A percentile compares a stretch with the other conserved stretches of the same genome.
phyloP scores from a whole-genome alignment of 2,113 vertebrate species.

The Pygoscelis adeliae region DNA sequence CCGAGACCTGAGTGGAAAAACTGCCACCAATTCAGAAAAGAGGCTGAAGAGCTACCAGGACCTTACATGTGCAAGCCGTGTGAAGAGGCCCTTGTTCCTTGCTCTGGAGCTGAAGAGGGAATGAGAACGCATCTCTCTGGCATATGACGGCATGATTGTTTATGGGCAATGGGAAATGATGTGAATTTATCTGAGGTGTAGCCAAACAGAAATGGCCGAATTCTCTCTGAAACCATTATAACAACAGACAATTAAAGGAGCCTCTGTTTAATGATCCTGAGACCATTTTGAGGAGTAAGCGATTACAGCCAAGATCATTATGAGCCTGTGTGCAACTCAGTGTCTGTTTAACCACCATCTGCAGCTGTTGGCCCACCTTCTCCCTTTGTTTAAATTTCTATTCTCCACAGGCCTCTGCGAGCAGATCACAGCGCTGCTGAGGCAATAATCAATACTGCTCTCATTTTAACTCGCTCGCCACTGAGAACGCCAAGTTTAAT shows the following conservation, averaged over 20 bases:
- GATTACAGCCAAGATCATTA: not conserved
- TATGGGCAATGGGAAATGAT: not conserved
- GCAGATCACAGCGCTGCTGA: not conserved
- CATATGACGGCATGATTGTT: rapidly evolving
- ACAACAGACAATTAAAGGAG: not conserved
- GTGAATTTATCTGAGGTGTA: not conserved
- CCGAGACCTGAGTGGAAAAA: not conserved
- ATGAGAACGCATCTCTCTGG: not conserved
- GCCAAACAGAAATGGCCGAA: not conserved
- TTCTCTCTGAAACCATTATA: not conserved
- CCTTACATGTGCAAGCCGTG: not conserved
- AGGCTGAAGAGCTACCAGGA: not conserved
- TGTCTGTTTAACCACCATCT: not conserved
- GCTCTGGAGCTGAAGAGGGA: not conserved
- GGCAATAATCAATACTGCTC: slow-evolving; percentile 8
- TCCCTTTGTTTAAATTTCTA: slow-evolving; percentile 9
- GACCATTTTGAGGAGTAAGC: not conserved
- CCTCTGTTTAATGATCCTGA: not conserved
- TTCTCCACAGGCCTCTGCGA: not conserved
- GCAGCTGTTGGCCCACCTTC: slow-evolving; percentile 31
- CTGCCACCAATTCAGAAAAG: not conserved
- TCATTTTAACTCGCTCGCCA: not conserved
- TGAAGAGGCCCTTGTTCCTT: not conserved
- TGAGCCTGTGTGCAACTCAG: not conserved
- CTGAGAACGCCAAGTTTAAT: not conserved